Evolutionary conservation across 2,888 invertebrate species (phyloP).

Genomic region (Ophion obscuratus): DNA sequence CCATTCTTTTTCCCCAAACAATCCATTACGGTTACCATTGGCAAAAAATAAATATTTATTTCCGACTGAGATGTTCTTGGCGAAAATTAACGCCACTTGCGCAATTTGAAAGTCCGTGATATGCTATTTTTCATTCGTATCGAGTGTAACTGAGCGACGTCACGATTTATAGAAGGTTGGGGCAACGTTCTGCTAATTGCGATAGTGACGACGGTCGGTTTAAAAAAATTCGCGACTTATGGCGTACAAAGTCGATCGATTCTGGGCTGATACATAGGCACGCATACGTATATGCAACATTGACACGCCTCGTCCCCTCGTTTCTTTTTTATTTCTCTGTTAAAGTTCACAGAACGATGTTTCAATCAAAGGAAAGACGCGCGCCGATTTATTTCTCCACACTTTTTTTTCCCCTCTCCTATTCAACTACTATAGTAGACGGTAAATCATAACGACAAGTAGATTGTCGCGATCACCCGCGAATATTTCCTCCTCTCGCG

Average conservation of each 20-base stretch:
- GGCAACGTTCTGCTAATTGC: neutral
- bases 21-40: neutral
- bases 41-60: neutral
- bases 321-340: conserved; percentile 3
- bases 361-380: neutral
- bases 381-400: neutral
- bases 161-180: conserved; percentile 23
- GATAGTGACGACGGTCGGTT: neutral
- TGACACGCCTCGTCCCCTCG: neutral
- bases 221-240: conserved; percentile 58
- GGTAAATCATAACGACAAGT: too few species aligned
- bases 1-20: too few species aligned
- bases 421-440: too few species aligned
- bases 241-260: conserved; percentile 58
- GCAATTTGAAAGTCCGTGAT: too few species aligned
- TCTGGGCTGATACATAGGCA: neutral
- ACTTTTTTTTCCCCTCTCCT: too few species aligned
- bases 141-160: neutral
- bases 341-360: neutral
- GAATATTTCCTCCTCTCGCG: neutral
- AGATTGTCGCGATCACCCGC: too few species aligned
- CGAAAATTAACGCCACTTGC: neutral
- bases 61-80: neutral
- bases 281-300: too few species aligned
- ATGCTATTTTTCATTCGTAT: neutral